A percentile compares a stretch with the other conserved stretches of the same genome.
Conservation (phyloP, 2,797 vertebrate genomes). For the Sebastes itinus region DNA sequence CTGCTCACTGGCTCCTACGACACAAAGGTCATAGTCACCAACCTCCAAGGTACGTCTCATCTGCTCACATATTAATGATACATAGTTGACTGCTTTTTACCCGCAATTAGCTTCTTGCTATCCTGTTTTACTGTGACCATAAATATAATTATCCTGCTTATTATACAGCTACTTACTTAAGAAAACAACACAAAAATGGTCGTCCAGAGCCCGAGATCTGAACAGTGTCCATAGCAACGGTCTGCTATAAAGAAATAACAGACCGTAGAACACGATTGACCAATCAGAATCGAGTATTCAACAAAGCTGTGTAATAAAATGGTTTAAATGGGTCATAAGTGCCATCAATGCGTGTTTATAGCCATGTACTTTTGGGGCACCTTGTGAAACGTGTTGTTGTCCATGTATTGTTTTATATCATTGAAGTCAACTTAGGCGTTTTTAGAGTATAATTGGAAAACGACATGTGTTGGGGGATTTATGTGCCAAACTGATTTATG, state of each 20-base stretch:
- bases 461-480: too few relatives aligned
- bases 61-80: not conserved
- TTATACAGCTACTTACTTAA: too few relatives aligned
- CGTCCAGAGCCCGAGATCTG: too few relatives aligned
- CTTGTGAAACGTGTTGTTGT: not conserved
- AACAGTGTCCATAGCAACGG: too few relatives aligned
- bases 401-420: not conserved
- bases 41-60: slow-evolving; percentile 89
- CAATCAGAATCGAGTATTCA: too few relatives aligned
- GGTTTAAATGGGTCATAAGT: not conserved
- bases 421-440: too few relatives aligned
- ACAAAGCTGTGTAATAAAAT: not conserved
- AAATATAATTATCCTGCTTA: too few relatives aligned
- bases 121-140: not conserved
- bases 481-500: too few relatives aligned
- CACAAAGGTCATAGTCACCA: slow-evolving; percentile 94
- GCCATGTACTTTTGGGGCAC: not conserved
- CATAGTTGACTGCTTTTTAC: not conserved
- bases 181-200: too few relatives aligned
- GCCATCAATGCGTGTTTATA: not conserved
- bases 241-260: too few relatives aligned
- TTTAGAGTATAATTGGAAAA: too few relatives aligned
- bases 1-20: slow-evolving; percentile 98
- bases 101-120: not conserved
- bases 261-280: too few relatives aligned